Evolutionary conservation across 92 coral and sea anemone genomes (phyloP).

Genomic region (Epizoanthus stellaris): DNA sequence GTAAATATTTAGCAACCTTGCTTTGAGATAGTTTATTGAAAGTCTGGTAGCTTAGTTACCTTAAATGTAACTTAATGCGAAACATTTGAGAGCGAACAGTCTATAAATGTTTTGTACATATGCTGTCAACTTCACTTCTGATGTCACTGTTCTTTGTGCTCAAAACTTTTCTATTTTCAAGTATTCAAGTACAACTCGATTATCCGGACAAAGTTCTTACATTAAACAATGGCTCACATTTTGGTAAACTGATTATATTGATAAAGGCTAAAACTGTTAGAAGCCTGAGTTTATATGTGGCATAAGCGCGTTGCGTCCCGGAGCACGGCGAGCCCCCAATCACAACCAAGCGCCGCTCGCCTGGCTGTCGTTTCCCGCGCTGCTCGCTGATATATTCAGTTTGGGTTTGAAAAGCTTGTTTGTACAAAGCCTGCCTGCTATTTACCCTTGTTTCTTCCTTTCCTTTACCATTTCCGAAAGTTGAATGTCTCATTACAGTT

Average conservation of each 20-base stretch:
- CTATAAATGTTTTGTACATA: constrained; percentile 20
- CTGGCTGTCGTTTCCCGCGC: too few relatives aligned
- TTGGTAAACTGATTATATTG: background rate
- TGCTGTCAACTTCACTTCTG: constrained; percentile 1
- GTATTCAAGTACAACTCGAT: constrained; percentile 9
- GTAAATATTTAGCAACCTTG: constrained; percentile 41
- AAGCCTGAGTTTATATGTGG: too few relatives aligned
- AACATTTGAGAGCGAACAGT: constrained; percentile 5
- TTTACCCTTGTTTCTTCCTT: constrained; percentile 26
- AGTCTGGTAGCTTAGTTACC: constrained; percentile 37
- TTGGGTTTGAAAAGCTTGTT: constrained; percentile 8
- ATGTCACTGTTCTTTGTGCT: constrained; percentile 22
- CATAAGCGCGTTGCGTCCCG: too few relatives aligned
- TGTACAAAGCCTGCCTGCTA: constrained; percentile 24
- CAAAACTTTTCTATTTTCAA: background rate
- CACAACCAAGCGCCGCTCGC: too few relatives aligned
- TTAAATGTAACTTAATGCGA: background rate
- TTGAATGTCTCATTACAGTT: constrained; percentile 40
- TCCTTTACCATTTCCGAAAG: constrained; percentile 35
- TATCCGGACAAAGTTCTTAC: constrained; percentile 15
- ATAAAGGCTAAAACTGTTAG: too few relatives aligned
- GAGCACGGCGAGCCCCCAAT: too few relatives aligned
- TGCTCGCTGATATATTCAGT: background rate
- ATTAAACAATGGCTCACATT: constrained; percentile 32
- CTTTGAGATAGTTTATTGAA: constrained; percentile 30